Percentiles rank a stretch among this genome's conserved stretches.
phyloP scores from a whole-genome alignment of 92 coral and sea anemone genomes.

The Epizoanthus illoricatus region DNA sequence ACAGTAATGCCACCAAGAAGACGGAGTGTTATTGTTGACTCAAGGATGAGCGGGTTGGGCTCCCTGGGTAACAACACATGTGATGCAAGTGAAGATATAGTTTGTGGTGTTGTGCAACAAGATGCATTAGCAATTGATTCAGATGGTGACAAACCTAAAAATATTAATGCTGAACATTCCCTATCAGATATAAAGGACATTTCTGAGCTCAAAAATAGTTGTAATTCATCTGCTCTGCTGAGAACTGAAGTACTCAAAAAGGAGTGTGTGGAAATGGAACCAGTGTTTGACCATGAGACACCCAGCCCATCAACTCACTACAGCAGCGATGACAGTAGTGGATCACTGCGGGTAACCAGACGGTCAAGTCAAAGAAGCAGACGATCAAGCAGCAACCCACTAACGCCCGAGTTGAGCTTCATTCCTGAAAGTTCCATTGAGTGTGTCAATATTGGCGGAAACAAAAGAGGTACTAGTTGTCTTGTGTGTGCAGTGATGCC shows the following conservation, averaged over 20 bases:
- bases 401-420: slow-evolving; percentile 70
- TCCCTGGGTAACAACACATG: background rate
- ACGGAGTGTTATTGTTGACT: slow-evolving; percentile 22
- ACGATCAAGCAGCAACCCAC: slow-evolving; percentile 31
- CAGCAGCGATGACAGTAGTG: slow-evolving; percentile 2
- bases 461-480: slow-evolving; percentile 34
- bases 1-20: slow-evolving; percentile 27
- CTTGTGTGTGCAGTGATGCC: background rate
- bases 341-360: background rate
- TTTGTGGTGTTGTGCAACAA: background rate
- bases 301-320: slow-evolving; percentile 9
- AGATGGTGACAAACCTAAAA: background rate
- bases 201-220: slow-evolving; percentile 4
- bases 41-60: background rate
- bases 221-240: background rate
- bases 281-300: background rate
- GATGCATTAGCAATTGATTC: background rate
- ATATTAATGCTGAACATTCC: too few species aligned
- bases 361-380: background rate
- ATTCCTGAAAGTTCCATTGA: slow-evolving; percentile 81
- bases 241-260: background rate
- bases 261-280: slow-evolving; percentile 5
- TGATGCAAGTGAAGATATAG: background rate
- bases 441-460: slow-evolving; percentile 76
- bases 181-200: background rate